phyloP scores from a whole-genome alignment of 2,113 vertebrate genomes.

The Brachypodius melanocephalos region DNA sequence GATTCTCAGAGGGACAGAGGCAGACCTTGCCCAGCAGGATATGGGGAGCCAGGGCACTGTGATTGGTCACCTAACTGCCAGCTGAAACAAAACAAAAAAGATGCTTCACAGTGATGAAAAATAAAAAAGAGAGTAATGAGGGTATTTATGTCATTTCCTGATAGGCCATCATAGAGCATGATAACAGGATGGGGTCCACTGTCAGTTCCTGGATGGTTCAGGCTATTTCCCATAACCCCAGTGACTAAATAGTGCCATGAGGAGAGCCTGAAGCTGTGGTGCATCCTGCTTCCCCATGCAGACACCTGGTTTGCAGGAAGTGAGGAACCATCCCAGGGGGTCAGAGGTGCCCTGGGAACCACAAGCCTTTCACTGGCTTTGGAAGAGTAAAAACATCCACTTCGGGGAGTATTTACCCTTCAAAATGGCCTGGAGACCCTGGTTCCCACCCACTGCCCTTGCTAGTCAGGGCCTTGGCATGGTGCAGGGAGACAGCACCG shows the following conservation, averaged over 20 bases:
- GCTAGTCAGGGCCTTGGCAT: background rate
- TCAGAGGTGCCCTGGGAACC: background rate
- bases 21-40: slow-evolving; percentile 51
- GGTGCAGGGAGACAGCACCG: background rate
- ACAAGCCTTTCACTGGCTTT: background rate
- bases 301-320: slow-evolving; percentile 66
- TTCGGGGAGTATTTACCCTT: background rate
- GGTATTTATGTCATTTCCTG: slow-evolving; percentile 70
- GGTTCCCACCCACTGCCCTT: background rate
- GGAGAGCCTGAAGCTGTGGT: background rate
- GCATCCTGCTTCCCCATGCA: slow-evolving; percentile 55
- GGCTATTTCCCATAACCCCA: slow-evolving; percentile 65
- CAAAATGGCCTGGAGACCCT: background rate
- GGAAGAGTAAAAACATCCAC: background rate
- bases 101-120: slow-evolving; percentile 46
- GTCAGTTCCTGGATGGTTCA: slow-evolving; percentile 64
- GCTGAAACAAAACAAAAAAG: slow-evolving; percentile 49
- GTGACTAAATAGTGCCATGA: slow-evolving; percentile 4
- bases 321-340: background rate
- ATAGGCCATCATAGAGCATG: slow-evolving; percentile 42
- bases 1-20: slow-evolving; percentile 26
- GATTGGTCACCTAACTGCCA: background rate
- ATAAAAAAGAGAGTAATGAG: background rate
- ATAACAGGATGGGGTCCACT: slow-evolving; percentile 72
- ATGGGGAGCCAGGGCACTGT: slow-evolving; percentile 1